These are phyloP conservation scores for Myotis planiceps DNA, from an alignment of 2,797 vertebrate species.

Conservation along the genomic window DNA sequence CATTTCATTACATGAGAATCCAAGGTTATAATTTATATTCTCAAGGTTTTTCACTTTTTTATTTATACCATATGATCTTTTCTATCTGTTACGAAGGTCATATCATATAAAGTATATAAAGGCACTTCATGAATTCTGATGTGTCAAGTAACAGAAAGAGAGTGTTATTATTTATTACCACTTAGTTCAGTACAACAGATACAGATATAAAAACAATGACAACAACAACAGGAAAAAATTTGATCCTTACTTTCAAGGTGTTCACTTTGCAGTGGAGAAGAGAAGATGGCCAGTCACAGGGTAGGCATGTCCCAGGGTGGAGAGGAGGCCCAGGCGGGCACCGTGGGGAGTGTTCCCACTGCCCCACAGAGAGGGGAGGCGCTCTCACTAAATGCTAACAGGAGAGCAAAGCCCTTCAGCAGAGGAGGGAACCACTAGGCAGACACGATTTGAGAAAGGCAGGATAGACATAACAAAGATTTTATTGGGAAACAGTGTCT, in stretches of 20 bases:
- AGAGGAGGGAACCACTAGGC: background rate
- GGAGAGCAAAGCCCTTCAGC: background rate
- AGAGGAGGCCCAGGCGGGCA: background rate
- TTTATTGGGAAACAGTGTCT: background rate
- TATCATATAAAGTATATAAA: background rate
- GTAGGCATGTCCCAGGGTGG: background rate
- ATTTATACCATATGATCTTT: background rate
- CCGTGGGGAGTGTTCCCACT: background rate
- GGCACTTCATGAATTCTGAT: background rate
- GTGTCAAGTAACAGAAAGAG: background rate
- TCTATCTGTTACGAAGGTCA: background rate
- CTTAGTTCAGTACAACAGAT: background rate
- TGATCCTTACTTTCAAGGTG: background rate
- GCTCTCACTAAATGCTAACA: background rate
- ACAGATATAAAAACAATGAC: background rate
- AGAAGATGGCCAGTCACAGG: background rate
- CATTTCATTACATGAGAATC: background rate
- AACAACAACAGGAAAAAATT: background rate
- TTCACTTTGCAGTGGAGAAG: background rate
- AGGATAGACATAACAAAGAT: background rate
- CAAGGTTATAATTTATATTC: background rate
- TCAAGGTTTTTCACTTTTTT: background rate
- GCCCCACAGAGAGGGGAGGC: background rate
- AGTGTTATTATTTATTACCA: background rate
- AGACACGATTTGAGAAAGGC: background rate